A percentile compares a stretch with the other conserved stretches of the same genome.
These are phyloP conservation scores for Drosophila parthenogenetica DNA, from an alignment of 2,888 invertebrate species.

Conservation along the genomic window DNA sequence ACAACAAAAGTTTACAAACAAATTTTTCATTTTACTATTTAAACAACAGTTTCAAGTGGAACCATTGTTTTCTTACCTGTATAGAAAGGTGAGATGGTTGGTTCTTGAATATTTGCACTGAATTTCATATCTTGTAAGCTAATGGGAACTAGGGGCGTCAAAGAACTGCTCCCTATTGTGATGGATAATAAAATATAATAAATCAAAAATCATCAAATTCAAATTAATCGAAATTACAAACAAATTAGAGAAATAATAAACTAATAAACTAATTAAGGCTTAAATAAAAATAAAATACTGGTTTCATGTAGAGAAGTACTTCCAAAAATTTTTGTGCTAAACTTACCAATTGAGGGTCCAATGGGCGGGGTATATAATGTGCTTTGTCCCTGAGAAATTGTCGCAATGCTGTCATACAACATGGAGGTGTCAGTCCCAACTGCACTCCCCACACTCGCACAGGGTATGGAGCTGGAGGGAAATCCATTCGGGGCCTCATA, in stretches of 20 bases:
- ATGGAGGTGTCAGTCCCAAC: constrained; percentile 86
- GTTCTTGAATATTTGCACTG: constrained; percentile 88
- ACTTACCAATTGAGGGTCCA: constrained; percentile 89
- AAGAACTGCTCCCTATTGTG: constrained; percentile 86
- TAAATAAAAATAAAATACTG: background rate
- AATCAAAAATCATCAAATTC: constrained; percentile 1
- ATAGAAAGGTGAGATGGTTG: constrained; percentile 89
- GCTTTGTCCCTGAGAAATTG: constrained; percentile 90
- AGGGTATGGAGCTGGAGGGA: constrained; percentile 63
- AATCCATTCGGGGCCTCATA: constrained; percentile 86
- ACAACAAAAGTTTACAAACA: no score
- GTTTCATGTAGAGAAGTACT: background rate
- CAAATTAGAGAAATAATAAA: constrained; percentile 25
- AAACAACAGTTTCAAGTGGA: background rate
- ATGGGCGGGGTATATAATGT: constrained; percentile 92
- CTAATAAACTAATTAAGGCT: background rate
- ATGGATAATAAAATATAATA: constrained; percentile 29
- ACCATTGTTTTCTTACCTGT: constrained; percentile 86
- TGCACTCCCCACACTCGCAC: constrained; percentile 54
- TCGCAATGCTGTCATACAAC: constrained; percentile 90
- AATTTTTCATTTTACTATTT: no score
- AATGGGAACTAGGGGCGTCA: constrained; percentile 90
- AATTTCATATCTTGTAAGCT: constrained; percentile 92
- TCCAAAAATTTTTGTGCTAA: no score
- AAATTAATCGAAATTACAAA: constrained; percentile 25